Evolutionary conservation across 2,888 invertebrate genomes (phyloP).

Genomic region (Baccha elongata): DNA sequence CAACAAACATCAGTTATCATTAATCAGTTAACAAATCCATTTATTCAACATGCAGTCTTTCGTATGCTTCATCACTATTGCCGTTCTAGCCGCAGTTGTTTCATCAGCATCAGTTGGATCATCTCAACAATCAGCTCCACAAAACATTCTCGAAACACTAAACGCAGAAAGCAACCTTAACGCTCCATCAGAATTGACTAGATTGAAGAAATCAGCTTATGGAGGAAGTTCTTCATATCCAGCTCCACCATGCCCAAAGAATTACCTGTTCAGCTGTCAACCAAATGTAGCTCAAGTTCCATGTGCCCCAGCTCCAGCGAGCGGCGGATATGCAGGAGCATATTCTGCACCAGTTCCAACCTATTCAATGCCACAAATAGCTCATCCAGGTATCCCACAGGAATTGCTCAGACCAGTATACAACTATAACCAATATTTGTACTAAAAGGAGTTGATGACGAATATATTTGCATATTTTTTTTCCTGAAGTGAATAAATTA

Average conservation of each 20-base stretch:
- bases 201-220: constrained; percentile 78
- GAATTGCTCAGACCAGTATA: constrained; percentile 72
- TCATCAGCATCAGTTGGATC: constrained; percentile 24
- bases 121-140: constrained; percentile 14
- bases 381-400: constrained; percentile 70
- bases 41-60: constrained; percentile 44
- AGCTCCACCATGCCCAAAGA: constrained; percentile 78
- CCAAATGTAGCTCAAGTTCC: constrained; percentile 78
- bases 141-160: constrained; percentile 41
- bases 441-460: not conserved
- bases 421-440: constrained; percentile 14
- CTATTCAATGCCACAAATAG: constrained; percentile 75
- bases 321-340: constrained; percentile 21
- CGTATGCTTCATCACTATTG: constrained; percentile 13
- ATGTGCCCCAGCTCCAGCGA: constrained; percentile 74
- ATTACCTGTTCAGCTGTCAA: constrained; percentile 78
- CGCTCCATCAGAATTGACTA: constrained; percentile 47
- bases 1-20: constrained; percentile 33
- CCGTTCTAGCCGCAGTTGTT: constrained; percentile 16
- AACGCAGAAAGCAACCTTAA: constrained; percentile 22
- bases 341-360: constrained; percentile 71
- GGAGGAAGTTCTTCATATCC: constrained; percentile 71
- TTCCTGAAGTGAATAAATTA: not conserved
- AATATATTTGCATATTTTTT: not conserved
- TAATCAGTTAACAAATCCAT: constrained; percentile 1